Evolutionary conservation across 2,888 invertebrate species (phyloP).

Genomic region (Cephus nigrinus): DNA sequence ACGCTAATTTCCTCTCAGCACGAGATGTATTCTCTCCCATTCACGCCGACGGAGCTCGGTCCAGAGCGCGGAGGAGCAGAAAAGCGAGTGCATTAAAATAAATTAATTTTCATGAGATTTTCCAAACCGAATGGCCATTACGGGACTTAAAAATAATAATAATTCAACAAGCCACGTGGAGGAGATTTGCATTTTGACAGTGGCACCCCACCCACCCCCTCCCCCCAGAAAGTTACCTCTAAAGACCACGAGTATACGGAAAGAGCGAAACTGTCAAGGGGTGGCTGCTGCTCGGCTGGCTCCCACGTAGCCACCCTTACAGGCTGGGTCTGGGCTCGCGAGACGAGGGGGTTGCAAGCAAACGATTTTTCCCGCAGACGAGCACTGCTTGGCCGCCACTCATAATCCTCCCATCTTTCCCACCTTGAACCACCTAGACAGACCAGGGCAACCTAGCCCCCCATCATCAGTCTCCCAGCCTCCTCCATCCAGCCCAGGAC

Average conservation of each 20-base stretch:
- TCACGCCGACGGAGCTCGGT: neutral
- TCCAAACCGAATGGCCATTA: slow-evolving; percentile 53
- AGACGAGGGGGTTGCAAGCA: slow-evolving; percentile 23
- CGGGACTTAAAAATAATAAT: slow-evolving; percentile 54
- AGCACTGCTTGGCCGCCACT: slow-evolving; percentile 8
- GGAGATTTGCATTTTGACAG: slow-evolving; percentile 53
- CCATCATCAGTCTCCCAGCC: too few relatives aligned
- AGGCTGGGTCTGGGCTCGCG: neutral
- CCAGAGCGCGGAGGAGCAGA: neutral
- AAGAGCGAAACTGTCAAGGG: neutral
- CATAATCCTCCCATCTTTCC: too few relatives aligned
- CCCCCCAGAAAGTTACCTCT: too few relatives aligned
- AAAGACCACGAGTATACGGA: too few relatives aligned
- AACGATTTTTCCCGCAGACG: slow-evolving; percentile 34
- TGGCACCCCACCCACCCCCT: neutral
- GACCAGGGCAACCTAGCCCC: too few relatives aligned
- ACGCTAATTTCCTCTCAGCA: slow-evolving; percentile 50
- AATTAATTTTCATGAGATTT: slow-evolving; percentile 60
- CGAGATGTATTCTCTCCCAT: slow-evolving; percentile 22
- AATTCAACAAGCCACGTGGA: slow-evolving; percentile 55
- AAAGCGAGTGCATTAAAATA: slow-evolving; percentile 55
- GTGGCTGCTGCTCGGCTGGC: neutral
- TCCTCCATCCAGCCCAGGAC: too few relatives aligned
- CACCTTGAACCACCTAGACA: too few relatives aligned
- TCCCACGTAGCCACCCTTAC: neutral